A percentile compares a stretch with the other conserved stretches of the same genome.
Conservation (phyloP, 1,140 invertebrate species). For the Caenorhabditis elegans region DNA sequence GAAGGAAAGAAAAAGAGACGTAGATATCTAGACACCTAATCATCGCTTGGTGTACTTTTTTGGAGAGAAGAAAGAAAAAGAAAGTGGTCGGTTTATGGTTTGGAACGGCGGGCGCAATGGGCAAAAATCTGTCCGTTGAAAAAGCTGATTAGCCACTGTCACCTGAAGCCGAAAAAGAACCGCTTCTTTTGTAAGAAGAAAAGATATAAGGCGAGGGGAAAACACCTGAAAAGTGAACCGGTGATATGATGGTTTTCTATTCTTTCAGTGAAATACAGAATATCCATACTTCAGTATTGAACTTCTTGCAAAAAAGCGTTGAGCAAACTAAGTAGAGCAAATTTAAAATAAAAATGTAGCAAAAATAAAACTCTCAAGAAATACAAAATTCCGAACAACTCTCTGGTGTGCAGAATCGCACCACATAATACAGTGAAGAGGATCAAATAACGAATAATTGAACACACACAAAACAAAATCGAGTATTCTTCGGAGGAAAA, state of each 20-base stretch:
- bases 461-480: not conserved
- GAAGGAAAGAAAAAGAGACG: not conserved
- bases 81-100: slow-evolving; percentile 27
- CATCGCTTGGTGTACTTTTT: not conserved
- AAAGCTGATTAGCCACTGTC: slow-evolving; percentile 32
- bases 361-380: too few species aligned
- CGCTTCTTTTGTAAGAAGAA: not conserved
- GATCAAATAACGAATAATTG: slow-evolving; percentile 16
- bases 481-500: not conserved
- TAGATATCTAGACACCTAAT: not conserved
- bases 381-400: too few species aligned
- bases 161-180: not conserved
- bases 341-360: too few species aligned
- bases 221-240: too few species aligned
- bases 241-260: too few species aligned
- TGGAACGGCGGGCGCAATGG: not conserved
- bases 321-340: too few species aligned
- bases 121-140: not conserved
- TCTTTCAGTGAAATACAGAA: too few species aligned
- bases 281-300: too few species aligned
- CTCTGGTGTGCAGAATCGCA: too few species aligned
- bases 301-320: too few species aligned
- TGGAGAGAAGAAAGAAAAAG: not conserved
- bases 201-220: not conserved
- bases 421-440: not conserved